Percentiles rank a stretch among this genome's conserved stretches.
Conservation (phyloP, 2,113 vertebrate species). For the Numenius arquata region DNA sequence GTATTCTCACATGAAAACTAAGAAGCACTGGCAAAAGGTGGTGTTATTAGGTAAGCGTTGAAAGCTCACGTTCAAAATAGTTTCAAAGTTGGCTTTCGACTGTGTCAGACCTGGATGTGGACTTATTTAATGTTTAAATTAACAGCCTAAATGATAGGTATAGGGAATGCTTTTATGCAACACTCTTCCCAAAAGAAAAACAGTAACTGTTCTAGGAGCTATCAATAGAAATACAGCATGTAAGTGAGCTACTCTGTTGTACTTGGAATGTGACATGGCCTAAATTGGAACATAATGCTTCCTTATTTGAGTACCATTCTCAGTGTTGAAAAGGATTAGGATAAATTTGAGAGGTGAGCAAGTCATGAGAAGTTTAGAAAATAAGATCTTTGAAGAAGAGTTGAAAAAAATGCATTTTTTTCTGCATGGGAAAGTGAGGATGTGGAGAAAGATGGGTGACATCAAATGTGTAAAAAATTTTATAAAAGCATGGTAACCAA, state of each 20-base stretch:
- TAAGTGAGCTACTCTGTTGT: neutral
- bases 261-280: neutral
- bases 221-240: neutral
- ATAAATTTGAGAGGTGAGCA: neutral
- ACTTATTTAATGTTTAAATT: neutral
- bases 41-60: neutral
- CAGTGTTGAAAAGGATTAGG: neutral
- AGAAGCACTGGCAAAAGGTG: neutral
- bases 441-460: neutral
- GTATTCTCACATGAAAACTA: neutral
- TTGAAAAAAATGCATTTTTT: neutral
- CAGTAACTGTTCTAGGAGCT: neutral
- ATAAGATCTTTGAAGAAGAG: neutral
- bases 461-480: neutral
- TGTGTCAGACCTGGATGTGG: neutral
- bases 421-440: neutral
- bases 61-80: neutral
- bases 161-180: neutral
- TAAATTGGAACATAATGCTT: neutral
- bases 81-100: neutral
- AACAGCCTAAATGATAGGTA: neutral
- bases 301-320: neutral
- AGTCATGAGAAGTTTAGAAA: neutral
- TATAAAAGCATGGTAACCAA: neutral
- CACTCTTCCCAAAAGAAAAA: neutral